Evolutionary conservation across 2,888 invertebrate genomes (phyloP).

Genomic region (Octodonta nipae): DNA sequence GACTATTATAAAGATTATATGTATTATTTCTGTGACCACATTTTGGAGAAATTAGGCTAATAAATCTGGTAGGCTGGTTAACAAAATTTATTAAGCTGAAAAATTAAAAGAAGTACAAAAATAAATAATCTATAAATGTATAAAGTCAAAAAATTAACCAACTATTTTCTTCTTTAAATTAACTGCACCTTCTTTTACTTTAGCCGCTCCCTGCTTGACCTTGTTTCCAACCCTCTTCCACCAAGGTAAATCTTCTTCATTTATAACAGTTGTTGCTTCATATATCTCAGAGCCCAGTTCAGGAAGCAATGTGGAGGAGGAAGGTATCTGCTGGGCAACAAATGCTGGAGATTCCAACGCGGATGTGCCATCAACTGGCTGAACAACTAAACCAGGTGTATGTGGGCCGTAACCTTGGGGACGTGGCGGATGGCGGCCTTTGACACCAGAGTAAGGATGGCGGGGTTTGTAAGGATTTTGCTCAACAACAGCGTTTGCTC

Average conservation of each 20-base stretch:
- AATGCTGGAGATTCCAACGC: neutral
- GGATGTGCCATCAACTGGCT: neutral
- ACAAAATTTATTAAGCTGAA: too few species aligned
- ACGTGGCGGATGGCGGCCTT: neutral
- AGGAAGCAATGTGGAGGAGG: too few species aligned
- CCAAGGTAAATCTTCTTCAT: constrained; percentile 32
- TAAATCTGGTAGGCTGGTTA: too few species aligned
- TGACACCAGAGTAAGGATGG: neutral
- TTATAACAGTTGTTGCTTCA: constrained; percentile 14
- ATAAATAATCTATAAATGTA: too few species aligned
- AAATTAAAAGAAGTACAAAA: too few species aligned
- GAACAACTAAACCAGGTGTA: neutral
- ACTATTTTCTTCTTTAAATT: constrained; percentile 24
- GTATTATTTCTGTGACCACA: too few species aligned
- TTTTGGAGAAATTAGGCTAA: too few species aligned
- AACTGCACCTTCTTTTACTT: constrained; percentile 32
- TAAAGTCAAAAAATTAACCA: too few species aligned
- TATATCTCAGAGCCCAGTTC: constrained; percentile 4
- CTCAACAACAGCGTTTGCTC: neutral
- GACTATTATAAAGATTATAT: too few species aligned
- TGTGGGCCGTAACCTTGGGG: neutral
- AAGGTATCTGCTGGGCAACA: constrained; percentile 1
- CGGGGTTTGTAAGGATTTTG: neutral
- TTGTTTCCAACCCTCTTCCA: constrained; percentile 44
- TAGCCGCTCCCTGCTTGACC: constrained; percentile 40